Percentiles rank a stretch among this genome's conserved stretches.
Evolutionary conservation across 2,797 vertebrate genomes (phyloP).

Genomic region (Sebastes iracundus): DNA sequence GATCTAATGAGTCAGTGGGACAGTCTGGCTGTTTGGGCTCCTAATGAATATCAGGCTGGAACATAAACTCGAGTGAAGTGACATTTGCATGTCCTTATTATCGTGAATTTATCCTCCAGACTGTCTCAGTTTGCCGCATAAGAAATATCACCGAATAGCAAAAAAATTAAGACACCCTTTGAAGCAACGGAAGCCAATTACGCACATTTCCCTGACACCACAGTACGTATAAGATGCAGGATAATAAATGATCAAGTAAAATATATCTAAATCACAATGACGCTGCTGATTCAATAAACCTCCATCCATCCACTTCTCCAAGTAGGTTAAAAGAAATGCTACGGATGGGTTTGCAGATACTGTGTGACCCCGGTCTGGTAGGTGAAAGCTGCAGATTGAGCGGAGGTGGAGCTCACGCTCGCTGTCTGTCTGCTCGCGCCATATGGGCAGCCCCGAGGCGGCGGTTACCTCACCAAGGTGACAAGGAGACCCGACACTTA

Average conservation of each 20-base stretch:
- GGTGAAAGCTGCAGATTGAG: constrained; percentile 62
- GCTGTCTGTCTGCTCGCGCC: constrained; percentile 54
- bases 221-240: background rate
- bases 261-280: background rate
- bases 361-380: constrained; percentile 41
- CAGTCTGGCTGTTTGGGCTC: background rate
- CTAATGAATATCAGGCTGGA: constrained; percentile 15
- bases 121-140: background rate
- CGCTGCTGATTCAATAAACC: background rate
- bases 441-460: constrained; percentile 72
- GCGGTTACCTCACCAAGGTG: constrained; percentile 64
- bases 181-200: background rate
- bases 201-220: background rate
- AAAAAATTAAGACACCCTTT: background rate
- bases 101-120: background rate
- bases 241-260: background rate
- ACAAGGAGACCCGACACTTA: constrained; percentile 36
- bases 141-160: background rate
- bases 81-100: constrained; percentile 21
- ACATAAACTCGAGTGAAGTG: constrained; percentile 4
- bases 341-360: constrained; percentile 29
- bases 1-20: background rate
- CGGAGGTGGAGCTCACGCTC: constrained; percentile 46
- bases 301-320: constrained; percentile 1
- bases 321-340: constrained; percentile 48